These are phyloP conservation scores for Amphiprion percula DNA, from an alignment of 2,113 vertebrate species.

Conservation along the genomic window DNA sequence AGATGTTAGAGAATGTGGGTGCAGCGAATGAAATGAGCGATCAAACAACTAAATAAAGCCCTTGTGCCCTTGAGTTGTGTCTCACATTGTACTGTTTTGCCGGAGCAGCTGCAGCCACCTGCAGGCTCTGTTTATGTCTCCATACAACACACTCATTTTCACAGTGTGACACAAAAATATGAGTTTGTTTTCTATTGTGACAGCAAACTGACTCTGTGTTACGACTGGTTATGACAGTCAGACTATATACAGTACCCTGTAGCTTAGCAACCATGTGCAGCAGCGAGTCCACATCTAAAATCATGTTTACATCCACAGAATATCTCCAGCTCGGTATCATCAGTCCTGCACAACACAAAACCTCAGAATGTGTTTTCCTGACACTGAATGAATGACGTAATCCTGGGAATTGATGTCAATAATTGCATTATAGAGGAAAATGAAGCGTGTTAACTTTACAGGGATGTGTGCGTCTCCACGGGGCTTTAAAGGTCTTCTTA, in stretches of 20 bases:
- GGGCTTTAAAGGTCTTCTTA: not conserved
- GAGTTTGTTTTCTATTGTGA: conserved; percentile 39
- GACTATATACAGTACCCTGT: not conserved
- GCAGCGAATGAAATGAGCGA: not conserved
- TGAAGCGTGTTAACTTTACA: not conserved
- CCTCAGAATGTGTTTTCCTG: not conserved
- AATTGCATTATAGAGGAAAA: not conserved
- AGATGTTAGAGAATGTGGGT: not conserved
- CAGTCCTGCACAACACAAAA: not conserved
- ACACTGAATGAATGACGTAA: not conserved
- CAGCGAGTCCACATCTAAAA: not conserved
- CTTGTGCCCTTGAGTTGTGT: not conserved
- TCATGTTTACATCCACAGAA: not conserved
- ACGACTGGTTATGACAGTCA: conserved; percentile 35
- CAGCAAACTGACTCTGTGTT: conserved; percentile 13
- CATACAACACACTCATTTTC: conserved; percentile 29
- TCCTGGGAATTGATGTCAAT: conserved; percentile 4
- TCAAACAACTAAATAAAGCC: not conserved
- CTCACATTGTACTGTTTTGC: not conserved
- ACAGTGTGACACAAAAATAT: conserved; percentile 37
- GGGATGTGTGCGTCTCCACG: not conserved
- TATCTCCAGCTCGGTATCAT: not conserved
- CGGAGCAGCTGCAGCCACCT: not conserved
- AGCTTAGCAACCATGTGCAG: conserved; percentile 34
- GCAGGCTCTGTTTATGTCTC: conserved; percentile 33